Conservation (phyloP, 2,113 vertebrate species). For the Bagarius yarrelli region DNA sequence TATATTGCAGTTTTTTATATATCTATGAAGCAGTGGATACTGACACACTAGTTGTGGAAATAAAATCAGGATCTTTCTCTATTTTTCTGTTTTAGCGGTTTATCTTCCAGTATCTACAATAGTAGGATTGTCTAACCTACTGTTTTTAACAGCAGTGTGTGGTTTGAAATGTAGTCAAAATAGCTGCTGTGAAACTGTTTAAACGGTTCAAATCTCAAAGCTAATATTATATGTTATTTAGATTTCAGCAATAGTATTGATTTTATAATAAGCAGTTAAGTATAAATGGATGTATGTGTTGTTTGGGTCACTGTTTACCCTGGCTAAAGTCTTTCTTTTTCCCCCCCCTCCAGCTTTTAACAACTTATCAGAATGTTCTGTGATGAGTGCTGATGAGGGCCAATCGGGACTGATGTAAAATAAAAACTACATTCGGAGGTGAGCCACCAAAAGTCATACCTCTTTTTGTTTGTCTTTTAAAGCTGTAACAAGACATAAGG, state of each 20-base stretch:
- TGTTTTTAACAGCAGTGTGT: neutral
- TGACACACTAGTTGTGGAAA: neutral
- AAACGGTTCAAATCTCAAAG: neutral
- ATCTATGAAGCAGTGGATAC: neutral
- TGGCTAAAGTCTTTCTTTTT: neutral
- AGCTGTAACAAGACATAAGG: neutral
- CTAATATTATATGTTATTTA: neutral
- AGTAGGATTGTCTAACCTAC: neutral
- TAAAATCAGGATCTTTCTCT: neutral
- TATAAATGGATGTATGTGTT: neutral
- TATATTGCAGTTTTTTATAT: neutral
- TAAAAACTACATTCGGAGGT: neutral
- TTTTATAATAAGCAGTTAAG: neutral
- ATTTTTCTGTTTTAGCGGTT: neutral
- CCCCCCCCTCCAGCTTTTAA: neutral
- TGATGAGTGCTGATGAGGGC: neutral
- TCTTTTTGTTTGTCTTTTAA: neutral
- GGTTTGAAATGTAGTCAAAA: neutral
- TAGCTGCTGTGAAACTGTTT: neutral
- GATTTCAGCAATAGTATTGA: neutral
- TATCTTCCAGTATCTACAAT: neutral
- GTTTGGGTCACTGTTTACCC: neutral
- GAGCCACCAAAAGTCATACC: neutral
- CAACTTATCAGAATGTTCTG: neutral
- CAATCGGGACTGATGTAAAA: neutral